These are phyloP conservation scores for Scelioninae gen. 1 DNA, from an alignment of 2,888 invertebrate species.

Conservation along the genomic window DNA sequence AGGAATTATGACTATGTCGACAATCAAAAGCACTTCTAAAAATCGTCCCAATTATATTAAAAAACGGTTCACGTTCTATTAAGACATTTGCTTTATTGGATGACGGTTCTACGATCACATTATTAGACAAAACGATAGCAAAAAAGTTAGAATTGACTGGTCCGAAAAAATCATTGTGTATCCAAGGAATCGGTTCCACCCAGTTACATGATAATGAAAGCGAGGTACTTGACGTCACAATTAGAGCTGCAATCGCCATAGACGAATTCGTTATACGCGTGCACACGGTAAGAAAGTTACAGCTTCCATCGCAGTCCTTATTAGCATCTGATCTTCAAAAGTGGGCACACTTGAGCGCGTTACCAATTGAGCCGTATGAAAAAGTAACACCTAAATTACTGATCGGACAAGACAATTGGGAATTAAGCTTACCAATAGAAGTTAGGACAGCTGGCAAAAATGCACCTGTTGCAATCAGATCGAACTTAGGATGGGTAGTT, in stretches of 20 bases:
- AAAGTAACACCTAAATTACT: conserved; percentile 16
- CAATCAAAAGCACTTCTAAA: neutral
- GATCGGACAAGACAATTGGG: conserved; percentile 52
- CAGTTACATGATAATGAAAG: neutral
- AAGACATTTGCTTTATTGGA: conserved; percentile 3
- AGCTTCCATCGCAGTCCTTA: neutral
- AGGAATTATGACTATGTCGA: too few relatives aligned
- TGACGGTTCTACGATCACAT: conserved; percentile 1
- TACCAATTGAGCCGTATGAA: neutral
- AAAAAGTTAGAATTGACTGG: neutral
- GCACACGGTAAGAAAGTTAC: neutral
- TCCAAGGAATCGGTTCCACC: neutral
- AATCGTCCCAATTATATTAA: neutral
- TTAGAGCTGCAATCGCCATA: neutral
- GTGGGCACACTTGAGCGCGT: conserved; percentile 9
- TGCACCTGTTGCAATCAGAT: neutral
- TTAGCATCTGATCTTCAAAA: neutral
- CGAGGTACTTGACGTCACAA: neutral
- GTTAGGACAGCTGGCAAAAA: neutral
- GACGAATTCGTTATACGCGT: neutral
- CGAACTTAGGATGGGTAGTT: neutral
- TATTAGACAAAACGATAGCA: neutral
- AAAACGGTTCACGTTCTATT: neutral
- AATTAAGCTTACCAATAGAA: conserved; percentile 16
- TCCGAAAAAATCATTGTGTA: neutral